Evolutionary conservation across 2,113 vertebrate species (phyloP).

Genomic region (Chrysemys picta): DNA sequence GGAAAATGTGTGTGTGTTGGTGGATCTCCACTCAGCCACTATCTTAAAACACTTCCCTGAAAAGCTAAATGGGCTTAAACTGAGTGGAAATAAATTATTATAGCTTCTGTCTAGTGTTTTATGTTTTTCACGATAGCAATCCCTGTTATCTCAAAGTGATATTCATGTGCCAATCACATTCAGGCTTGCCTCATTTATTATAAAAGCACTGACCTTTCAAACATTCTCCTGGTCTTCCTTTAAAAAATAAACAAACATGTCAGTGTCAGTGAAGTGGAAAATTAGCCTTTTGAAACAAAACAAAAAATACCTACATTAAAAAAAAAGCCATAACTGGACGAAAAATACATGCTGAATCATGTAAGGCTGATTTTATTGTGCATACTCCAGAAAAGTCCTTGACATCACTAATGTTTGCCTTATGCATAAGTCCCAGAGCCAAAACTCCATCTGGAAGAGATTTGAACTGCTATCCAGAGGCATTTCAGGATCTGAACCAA

Average conservation of each 20-base stretch:
- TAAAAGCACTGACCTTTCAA: slow-evolving; percentile 59
- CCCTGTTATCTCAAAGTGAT: slow-evolving; percentile 31
- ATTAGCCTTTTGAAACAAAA: slow-evolving; percentile 25
- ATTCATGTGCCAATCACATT: not conserved
- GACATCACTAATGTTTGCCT: slow-evolving; percentile 29
- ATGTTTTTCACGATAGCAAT: not conserved
- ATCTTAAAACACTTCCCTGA: not conserved
- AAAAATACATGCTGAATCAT: not conserved
- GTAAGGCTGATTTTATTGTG: not conserved
- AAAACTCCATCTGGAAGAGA: slow-evolving; percentile 57
- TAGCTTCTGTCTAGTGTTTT: not conserved
- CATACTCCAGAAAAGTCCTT: slow-evolving; percentile 9
- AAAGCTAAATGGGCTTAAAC: not conserved
- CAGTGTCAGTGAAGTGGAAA: slow-evolving; percentile 32
- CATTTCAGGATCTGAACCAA: slow-evolving; percentile 69
- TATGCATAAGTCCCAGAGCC: not conserved
- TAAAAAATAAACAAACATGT: slow-evolving; percentile 19
- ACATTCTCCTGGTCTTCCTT: slow-evolving; percentile 4
- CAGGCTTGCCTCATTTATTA: slow-evolving; percentile 18
- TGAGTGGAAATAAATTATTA: not conserved
- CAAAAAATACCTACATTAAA: slow-evolving; percentile 2
- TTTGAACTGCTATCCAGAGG: slow-evolving; percentile 68
- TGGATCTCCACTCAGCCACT: not conserved
- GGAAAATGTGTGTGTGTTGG: not conserved
- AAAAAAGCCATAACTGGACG: fast-evolving